phyloP scores from a whole-genome alignment of 2,888 invertebrate species.

The Hirtodrosophila histrioides region DNA sequence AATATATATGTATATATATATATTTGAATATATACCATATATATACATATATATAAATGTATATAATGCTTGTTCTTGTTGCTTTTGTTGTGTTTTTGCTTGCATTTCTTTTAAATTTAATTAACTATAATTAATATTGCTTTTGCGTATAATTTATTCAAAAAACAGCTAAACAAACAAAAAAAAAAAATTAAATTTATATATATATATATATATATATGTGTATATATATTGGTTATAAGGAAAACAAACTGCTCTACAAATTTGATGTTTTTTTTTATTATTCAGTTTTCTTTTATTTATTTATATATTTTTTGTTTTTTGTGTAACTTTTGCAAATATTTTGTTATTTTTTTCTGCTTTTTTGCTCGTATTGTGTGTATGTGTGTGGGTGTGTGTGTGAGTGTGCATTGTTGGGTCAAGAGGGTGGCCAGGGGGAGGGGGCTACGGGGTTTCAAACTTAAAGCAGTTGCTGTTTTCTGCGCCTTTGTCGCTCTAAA shows the following conservation, averaged over 20 bases:
- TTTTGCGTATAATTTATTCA: conserved; percentile 81
- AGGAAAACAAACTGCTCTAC: conserved; percentile 69
- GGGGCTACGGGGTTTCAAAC: conserved; percentile 21
- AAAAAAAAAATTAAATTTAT: conserved; percentile 47
- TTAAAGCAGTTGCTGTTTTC: conserved; percentile 54
- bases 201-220: conserved; percentile 29
- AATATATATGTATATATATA: conserved; percentile 35
- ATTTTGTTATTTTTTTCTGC: neutral
- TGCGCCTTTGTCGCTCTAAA: conserved; percentile 76
- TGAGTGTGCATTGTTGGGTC: neutral
- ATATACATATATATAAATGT: conserved; percentile 35
- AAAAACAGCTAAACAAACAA: conserved; percentile 75
- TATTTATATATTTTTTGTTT: conserved; percentile 10
- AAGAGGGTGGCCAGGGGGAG: neutral
- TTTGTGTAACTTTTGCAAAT: conserved; percentile 19
- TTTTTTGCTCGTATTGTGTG: conserved; percentile 1
- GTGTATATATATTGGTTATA: conserved; percentile 43
- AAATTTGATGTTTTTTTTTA: conserved; percentile 23
- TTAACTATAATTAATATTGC: conserved; percentile 84
- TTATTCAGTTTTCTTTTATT: conserved; percentile 30
- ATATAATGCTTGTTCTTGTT: conserved; percentile 36
- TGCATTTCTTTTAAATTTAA: conserved; percentile 73
- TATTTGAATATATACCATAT: conserved; percentile 26
- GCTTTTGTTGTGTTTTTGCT: conserved; percentile 45
- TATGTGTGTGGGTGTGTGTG: conserved; percentile 16